Percentiles rank a stretch among this genome's conserved stretches.
phyloP scores from a whole-genome alignment of 2,797 vertebrate species.

The Chelmon rostratus region DNA sequence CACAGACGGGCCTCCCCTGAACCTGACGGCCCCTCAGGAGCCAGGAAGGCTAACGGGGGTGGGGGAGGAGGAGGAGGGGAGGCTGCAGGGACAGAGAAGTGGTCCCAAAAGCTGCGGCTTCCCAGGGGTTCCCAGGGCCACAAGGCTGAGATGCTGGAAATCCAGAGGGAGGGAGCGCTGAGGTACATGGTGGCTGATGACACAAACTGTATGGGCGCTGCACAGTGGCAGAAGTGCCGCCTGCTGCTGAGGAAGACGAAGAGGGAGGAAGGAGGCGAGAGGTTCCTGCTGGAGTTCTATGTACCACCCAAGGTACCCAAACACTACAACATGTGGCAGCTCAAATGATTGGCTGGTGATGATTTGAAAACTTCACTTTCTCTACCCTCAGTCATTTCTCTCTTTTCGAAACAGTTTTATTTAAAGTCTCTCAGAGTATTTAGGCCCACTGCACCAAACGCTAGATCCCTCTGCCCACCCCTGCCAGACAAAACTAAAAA shows the following conservation, averaged over 20 bases:
- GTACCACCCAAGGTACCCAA: conserved; percentile 94
- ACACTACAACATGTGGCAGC: too few species aligned
- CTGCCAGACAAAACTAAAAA: neutral
- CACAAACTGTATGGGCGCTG: conserved; percentile 90
- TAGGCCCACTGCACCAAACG: neutral
- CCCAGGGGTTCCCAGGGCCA: conserved; percentile 88
- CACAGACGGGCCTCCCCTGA: conserved; percentile 93
- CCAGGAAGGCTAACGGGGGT: conserved; percentile 83
- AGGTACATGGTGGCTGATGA: conserved; percentile 97
- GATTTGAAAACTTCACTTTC: neutral
- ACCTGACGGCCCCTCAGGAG: conserved; percentile 75
- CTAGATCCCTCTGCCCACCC: neutral
- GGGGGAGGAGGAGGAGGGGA: conserved; percentile 79
- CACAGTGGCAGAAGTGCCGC: conserved; percentile 97
- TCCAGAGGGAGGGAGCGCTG: conserved; percentile 95
- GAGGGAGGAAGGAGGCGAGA: conserved; percentile 89
- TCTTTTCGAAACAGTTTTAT: neutral
- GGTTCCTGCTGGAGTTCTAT: conserved; percentile 96
- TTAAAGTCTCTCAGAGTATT: neutral
- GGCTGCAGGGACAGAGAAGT: conserved; percentile 87
- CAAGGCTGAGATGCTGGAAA: conserved; percentile 93
- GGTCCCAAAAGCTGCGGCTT: conserved; percentile 92
- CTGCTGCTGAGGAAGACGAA: conserved; percentile 92
- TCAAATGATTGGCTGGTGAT: neutral
- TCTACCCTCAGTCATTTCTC: neutral